Conservation (phyloP, 2,797 vertebrate species). For the Tenualosa thibaudeaui region DNA sequence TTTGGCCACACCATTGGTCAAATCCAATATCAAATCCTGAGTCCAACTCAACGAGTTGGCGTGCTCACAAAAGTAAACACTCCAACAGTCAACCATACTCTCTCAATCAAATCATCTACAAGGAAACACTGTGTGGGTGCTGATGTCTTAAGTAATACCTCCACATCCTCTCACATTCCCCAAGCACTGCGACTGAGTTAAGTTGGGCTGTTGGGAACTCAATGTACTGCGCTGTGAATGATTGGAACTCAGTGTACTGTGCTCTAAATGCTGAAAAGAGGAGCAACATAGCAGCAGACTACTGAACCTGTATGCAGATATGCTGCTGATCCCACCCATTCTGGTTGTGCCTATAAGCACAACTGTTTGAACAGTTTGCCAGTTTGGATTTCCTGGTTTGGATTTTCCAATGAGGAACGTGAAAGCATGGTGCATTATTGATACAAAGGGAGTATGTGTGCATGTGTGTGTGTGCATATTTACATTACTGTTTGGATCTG, state of each 20-base stretch:
- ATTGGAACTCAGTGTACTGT: neutral
- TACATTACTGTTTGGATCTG: too few relatives aligned
- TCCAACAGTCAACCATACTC: neutral
- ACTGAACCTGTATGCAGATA: conserved; percentile 4
- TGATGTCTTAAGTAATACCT: neutral
- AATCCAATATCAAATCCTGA: neutral
- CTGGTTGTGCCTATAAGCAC: neutral
- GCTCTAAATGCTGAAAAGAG: neutral
- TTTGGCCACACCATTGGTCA: neutral
- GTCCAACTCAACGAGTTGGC: neutral
- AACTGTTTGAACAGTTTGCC: neutral
- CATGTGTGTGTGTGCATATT: neutral
- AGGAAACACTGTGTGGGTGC: conserved; percentile 1
- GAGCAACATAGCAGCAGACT: neutral
- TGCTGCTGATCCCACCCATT: conserved; percentile 2
- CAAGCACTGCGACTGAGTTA: neutral
- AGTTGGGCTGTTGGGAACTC: neutral
- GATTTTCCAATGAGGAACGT: neutral
- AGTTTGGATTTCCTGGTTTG: neutral
- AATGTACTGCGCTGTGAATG: conserved; percentile 4
- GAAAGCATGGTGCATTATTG: neutral
- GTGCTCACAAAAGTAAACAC: neutral
- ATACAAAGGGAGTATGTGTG: neutral
- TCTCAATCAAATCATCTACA: neutral
- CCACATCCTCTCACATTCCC: neutral